These are phyloP conservation scores for Eristalis tenax DNA, from an alignment of 2,888 invertebrate genomes.

Conservation along the genomic window DNA sequence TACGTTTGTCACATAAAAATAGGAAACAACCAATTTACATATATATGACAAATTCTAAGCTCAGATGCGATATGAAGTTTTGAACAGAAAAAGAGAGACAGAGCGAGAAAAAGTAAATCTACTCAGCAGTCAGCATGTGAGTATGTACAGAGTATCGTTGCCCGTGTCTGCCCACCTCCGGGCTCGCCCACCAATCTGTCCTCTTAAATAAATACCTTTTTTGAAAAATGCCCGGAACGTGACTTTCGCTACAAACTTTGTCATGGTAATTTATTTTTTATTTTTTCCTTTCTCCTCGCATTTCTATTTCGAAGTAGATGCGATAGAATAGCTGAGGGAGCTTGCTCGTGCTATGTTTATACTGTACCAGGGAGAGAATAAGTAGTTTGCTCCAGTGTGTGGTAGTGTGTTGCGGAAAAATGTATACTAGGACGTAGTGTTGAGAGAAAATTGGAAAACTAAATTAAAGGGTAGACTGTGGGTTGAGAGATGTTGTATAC, in stretches of 20 bases:
- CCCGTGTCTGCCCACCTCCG: conserved; percentile 3
- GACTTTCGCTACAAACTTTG: conserved; percentile 67
- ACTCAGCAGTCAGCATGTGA: conserved; percentile 52
- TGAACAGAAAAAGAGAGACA: conserved; percentile 18
- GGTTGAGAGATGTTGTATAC: background rate
- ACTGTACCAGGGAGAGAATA: conserved; percentile 7
- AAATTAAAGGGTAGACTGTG: background rate
- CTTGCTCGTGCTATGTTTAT: conserved; percentile 42
- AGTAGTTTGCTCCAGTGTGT: conserved; percentile 25
- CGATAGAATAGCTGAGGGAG: conserved; percentile 28
- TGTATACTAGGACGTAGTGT: background rate
- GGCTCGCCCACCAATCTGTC: conserved; percentile 38
- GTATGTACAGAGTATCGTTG: background rate
- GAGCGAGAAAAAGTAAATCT: conserved; percentile 8
- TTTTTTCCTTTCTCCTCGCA: conserved; percentile 34
- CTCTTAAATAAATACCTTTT: conserved; percentile 68
- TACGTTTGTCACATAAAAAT: conserved; percentile 62
- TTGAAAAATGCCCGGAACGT: conserved; percentile 67
- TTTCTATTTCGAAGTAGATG: conserved; percentile 9
- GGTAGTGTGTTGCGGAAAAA: background rate
- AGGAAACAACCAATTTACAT: conserved; percentile 67
- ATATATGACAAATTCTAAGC: conserved; percentile 68
- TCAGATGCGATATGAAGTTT: conserved; percentile 62
- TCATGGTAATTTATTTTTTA: conserved; percentile 59
- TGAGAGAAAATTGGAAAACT: conserved; percentile 16